Evolutionary conservation across 2,888 invertebrate genomes (phyloP).

Genomic region (Drosophila emarginata): DNA sequence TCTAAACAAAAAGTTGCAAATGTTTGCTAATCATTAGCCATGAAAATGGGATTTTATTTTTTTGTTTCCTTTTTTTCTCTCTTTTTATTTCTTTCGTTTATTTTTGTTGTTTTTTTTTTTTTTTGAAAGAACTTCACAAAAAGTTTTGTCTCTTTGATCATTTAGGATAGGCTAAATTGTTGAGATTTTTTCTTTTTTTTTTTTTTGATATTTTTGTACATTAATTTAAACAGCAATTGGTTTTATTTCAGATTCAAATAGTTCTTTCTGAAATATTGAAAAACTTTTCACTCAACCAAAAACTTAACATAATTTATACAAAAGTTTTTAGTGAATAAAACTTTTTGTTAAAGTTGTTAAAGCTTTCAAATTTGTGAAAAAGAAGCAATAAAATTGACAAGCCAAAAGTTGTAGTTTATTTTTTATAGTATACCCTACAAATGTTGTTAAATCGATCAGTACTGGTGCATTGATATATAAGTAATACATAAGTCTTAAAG

Average conservation of each 20-base stretch:
- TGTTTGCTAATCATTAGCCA: conserved; percentile 23
- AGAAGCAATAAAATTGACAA: neutral
- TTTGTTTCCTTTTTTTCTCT: neutral
- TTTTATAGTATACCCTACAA: neutral
- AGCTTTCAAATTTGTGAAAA: neutral
- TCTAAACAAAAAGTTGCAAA: conserved; percentile 7
- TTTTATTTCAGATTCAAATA: neutral
- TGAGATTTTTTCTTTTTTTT: neutral
- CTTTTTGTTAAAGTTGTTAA: neutral
- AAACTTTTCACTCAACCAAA: neutral
- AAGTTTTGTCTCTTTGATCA: conserved; percentile 2
- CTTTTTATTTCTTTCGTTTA: conserved; percentile 4
- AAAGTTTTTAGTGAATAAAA: neutral
- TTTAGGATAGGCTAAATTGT: neutral
- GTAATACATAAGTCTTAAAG: no score
- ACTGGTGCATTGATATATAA: no score
- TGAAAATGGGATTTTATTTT: conserved; percentile 19
- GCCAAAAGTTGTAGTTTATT: neutral
- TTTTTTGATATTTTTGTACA: neutral
- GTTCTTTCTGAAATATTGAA: neutral
- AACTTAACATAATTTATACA: neutral
- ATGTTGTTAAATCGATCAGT: no score
- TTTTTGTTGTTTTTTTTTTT: neutral
- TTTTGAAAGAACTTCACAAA: neutral
- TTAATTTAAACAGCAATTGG: conserved; percentile 2